Conservation (phyloP, 2,797 vertebrate genomes). For the Paramormyrops hopkinsi region DNA sequence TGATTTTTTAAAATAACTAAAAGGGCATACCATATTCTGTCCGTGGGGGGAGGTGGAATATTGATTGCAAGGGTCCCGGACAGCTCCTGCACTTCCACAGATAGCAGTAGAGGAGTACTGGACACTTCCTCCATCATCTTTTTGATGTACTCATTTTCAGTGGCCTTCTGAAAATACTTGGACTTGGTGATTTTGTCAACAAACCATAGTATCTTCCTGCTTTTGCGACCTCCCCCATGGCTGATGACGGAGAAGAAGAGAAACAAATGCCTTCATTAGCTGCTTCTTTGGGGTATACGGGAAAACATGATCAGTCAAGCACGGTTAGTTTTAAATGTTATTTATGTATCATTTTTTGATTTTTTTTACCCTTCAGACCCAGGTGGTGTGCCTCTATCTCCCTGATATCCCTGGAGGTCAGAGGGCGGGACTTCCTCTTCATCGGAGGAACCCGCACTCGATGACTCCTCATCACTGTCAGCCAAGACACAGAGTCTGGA, state of each 20-base stretch:
- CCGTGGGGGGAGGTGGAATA: constrained; percentile 76
- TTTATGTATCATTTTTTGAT: no score
- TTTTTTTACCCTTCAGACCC: constrained; percentile 64
- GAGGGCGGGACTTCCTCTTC: constrained; percentile 66
- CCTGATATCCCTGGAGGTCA: constrained; percentile 51
- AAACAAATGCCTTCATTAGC: constrained; percentile 21
- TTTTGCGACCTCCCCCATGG: constrained; percentile 61
- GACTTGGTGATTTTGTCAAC: constrained; percentile 86
- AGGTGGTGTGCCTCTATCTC: constrained; percentile 53
- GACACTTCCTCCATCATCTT: constrained; percentile 89
- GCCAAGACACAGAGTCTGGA: constrained; percentile 63
- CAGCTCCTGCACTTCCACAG: constrained; percentile 78
- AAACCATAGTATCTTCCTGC: constrained; percentile 77
- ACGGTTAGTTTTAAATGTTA: not conserved
- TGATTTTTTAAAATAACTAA: not conserved
- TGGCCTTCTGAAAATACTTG: constrained; percentile 83
- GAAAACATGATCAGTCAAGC: not conserved
- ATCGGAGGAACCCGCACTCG: constrained; percentile 78
- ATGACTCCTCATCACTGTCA: constrained; percentile 82
- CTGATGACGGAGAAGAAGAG: constrained; percentile 41
- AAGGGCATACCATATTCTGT: constrained; percentile 75
- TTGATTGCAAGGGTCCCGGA: constrained; percentile 72
- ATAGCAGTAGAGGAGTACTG: constrained; percentile 79
- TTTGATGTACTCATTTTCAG: constrained; percentile 83
- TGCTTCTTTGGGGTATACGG: not conserved